Conservation (phyloP, 2,113 vertebrate species). For the Petrocephalus microphthalmus region DNA sequence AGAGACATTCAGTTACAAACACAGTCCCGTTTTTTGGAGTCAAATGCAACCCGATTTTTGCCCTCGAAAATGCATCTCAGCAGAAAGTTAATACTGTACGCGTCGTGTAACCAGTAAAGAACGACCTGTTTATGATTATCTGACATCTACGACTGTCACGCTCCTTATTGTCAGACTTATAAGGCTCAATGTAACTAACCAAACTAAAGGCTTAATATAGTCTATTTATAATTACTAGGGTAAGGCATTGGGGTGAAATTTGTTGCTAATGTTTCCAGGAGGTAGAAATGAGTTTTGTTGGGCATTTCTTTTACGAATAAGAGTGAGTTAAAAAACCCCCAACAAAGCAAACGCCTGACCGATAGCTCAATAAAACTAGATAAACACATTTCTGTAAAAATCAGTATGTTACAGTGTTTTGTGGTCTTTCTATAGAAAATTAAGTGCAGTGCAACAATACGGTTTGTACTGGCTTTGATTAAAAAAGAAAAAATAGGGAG, state of each 20-base stretch:
- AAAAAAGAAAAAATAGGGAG: not conserved
- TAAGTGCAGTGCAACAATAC: not conserved
- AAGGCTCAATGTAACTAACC: not conserved
- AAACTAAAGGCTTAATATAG: not conserved
- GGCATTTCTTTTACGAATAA: not conserved
- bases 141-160: not conserved
- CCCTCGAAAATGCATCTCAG: not conserved
- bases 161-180: not conserved
- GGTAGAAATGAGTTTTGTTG: not conserved
- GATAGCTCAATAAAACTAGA: not conserved
- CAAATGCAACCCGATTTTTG: not conserved
- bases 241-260: not conserved
- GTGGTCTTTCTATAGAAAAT: not conserved
- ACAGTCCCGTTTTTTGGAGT: not conserved
- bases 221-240: not conserved
- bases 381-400: not conserved
- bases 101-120: not conserved
- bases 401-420: not conserved
- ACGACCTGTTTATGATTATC: not conserved
- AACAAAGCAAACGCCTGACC: not conserved
- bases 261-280: not conserved
- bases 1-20: not conserved
- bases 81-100: not conserved
- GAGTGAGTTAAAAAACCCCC: not conserved
- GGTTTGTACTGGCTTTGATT: not conserved